Evolutionary conservation across 1,140 invertebrate species (phyloP).

Genomic region (Lepidurus apus): DNA sequence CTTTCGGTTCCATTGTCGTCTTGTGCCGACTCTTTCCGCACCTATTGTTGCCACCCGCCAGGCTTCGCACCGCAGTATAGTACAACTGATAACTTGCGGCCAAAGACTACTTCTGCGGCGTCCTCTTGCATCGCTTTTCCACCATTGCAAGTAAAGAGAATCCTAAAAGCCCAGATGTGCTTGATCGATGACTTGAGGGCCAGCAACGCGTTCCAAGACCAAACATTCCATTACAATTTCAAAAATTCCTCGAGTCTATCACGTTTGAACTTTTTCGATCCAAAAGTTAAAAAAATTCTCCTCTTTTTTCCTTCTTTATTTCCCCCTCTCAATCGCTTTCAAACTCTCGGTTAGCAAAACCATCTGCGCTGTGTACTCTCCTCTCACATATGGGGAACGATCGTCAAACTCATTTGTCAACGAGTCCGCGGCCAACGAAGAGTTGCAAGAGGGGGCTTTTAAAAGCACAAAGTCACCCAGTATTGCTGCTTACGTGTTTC

Average conservation of each 20-base stretch:
- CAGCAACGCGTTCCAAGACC: background rate
- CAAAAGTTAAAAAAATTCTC: background rate
- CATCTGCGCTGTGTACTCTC: background rate
- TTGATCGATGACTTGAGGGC: background rate
- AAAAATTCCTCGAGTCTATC: background rate
- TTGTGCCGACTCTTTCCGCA: constrained; percentile 17
- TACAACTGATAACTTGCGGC: background rate
- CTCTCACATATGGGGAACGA: background rate
- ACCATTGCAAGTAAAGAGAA: background rate
- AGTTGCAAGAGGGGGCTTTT: background rate
- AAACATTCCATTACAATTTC: background rate
- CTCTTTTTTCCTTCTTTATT: background rate
- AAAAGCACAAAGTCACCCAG: constrained; percentile 8
- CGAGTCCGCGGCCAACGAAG: background rate
- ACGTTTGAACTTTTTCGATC: background rate
- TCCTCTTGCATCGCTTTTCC: background rate
- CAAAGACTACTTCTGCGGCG: background rate
- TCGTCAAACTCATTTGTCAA: constrained; percentile 5
- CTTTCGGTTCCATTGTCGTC: background rate
- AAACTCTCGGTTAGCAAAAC: background rate
- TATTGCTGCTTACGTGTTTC: constrained; percentile 11
- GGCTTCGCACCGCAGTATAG: constrained; percentile 10
- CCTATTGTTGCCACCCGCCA: constrained; percentile 17
- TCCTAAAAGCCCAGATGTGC: background rate
- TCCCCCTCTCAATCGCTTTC: background rate